Evolutionary conservation across 2,888 invertebrate species (phyloP), one percentile per base, ranked within the genome.

Genomic region (Oeneis ivallda): DNA sequence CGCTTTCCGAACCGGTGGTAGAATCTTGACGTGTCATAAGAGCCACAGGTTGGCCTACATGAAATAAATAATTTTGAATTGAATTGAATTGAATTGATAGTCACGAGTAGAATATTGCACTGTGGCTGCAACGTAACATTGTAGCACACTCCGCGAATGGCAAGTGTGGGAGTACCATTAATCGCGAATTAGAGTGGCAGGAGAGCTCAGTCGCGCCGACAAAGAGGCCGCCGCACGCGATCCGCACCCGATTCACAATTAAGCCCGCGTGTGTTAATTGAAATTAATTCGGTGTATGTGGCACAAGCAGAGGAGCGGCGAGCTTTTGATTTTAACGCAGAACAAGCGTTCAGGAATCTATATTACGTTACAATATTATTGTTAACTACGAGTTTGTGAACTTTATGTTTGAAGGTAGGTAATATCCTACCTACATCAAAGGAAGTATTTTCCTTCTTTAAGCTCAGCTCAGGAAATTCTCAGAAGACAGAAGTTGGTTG

Each of bases 241-340:
- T 81, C 83, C 82, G 79, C 79, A 81, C 87, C 85, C 85, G 89
- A 88, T 86, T 87, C 89, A 89, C 89, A 89, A 91, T 91, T 91
- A 91, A 88, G 87, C 84, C 88, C 84, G 90, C 86, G 89, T 90
- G 89, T 87, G 90, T 89, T 91, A 92, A 92, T 91, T 92, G 90
- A 86, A 89, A 90, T 89, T 91, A 92, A 92, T 89, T 86, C 85
- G 79, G 79, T 79, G 77, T 79, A 84, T 80, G 77, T 87, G 90
- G 88, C 79, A 77, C 80, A 87, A n/a, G 85, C 58, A 57, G 76
- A 62, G 56, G 59, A 64, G 68, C 66, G 68, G 66, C 66, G 53
- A 49, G 54, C 57, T 64, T 60, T 61, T 56, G 49, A 68, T 50
- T 54, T 43, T 11, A 52, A 62, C 49, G 26, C 43, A 50, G 53